Percentiles rank a stretch among this genome's conserved stretches.
phyloP scores from a whole-genome alignment of 2,113 vertebrate species.

The Furnarius figulus region DNA sequence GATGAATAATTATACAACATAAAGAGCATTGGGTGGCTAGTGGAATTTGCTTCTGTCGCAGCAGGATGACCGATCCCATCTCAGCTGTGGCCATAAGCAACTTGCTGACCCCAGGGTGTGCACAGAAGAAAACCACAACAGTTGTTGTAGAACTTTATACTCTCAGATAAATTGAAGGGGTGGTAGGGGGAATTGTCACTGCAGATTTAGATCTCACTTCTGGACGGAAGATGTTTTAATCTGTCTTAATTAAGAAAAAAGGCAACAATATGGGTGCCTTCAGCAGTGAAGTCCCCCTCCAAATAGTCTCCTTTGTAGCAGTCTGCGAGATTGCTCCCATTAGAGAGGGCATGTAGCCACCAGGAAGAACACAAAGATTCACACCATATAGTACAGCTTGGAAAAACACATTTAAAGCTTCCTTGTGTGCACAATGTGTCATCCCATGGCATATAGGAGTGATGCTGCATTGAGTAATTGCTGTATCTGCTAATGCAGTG shows the following conservation, averaged over 20 bases:
- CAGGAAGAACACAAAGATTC: not conserved
- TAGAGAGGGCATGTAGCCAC: not conserved
- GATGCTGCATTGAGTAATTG: not conserved
- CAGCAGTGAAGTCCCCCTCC: not conserved
- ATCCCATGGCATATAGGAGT: not conserved
- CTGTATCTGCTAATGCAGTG: not conserved
- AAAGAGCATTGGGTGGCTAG: not conserved
- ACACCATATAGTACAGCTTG: not conserved
- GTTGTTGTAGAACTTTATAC: not conserved
- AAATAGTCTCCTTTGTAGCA: not conserved
- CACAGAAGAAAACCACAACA: not conserved
- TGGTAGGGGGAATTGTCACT: not conserved
- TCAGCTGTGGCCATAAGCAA: not conserved
- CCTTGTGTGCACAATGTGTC: accelerated
- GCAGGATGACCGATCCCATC: not conserved
- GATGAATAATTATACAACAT: not conserved
- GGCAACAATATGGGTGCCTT: not conserved
- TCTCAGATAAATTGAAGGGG: not conserved
- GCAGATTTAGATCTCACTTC: not conserved
- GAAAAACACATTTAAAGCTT: not conserved
- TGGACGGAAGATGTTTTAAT: not conserved
- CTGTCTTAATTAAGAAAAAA: not conserved
- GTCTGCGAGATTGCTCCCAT: not conserved
- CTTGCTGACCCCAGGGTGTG: not conserved
- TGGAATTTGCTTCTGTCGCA: not conserved